Evolutionary conservation across 2,797 vertebrate species (phyloP), one percentile per base, ranked within the genome.

Genomic region (Cynodonichthys magdalenae): DNA sequence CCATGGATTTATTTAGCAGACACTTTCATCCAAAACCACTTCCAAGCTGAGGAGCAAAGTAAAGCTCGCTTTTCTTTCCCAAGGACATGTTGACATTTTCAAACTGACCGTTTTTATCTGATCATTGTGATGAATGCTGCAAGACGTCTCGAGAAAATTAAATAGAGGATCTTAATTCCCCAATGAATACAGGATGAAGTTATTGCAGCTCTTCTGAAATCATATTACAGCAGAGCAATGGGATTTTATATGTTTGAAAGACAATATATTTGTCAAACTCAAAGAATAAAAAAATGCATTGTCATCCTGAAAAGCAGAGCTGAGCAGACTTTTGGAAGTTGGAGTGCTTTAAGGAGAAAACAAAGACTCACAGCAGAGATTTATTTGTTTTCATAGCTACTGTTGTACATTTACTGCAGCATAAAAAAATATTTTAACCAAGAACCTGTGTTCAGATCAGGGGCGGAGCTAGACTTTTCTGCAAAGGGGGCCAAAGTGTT

Each of bases 41-140:
- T 11, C 27, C 20, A 56, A 47, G 18, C 19, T 59, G 12, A 55
- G 39, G 15, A 9, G 28, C n/a, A 55, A 24, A 15, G 29, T 20
- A 29, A 9, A 4, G 2, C 45, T 59, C 17, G 2, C 2, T 48
- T 24, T 31, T 24, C 18, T 48, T 48, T 36, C 46, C 19, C 28
- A 59, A 48, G n/a, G 45, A 58, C 44, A 31, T 7, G 28, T 8
- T 46, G 44, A 58, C 55, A 58, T 58, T 58, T 58, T 46, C 55
- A 47, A 5, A 58, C 18, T 11, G 14, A 15, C 11, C 18, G 11
- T 24, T 36, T 68, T 47, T 45, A 46, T 51, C 28, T 18, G 6
- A 27, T 64, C 47, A 57, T 12, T 47, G 9, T n/a, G 17, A 19
- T 18, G 18, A 61, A 57, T 53, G 28, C 24, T 58, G 15, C n/a